Base-by-base conservation (phyloP, 2,797 vertebrate genomes). In the Micromesistius poutassou region DNA sequence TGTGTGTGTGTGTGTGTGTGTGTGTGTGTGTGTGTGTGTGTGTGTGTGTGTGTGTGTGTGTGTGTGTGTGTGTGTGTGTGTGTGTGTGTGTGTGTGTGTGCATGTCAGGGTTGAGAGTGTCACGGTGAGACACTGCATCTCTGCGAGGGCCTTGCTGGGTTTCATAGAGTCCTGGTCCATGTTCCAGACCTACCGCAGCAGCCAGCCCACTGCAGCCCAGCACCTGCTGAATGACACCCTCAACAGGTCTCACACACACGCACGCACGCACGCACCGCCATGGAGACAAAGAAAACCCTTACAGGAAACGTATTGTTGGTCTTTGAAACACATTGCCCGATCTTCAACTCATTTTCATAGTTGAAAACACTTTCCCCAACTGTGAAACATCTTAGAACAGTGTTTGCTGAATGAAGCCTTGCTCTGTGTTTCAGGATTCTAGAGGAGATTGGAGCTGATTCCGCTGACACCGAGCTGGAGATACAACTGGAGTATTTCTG, bases 391-490 rank as follows among this genome's bases (percentile, higher is more conserved):
- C 55, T 62, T 62, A 12, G 62, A 10, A 28, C 62, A 62, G 55
- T 62, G 4, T 25, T n/a, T 62, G 55, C 19, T 62, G 22, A 25
- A 8, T 25, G 55, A 50, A 50, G 46, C 22, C 22, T 12, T 68
- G 62, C 22, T 0, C 71, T 73, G 33, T 35, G 31, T 36, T 73
- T 22, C 1, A 94, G 94, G 87, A 84, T 94, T 81, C 81, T 93
- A 76, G 77, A 89, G 38, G 89, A 88, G 80, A 93, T 94, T 91
- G 90, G 86, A n/a, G 91, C 84, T 46, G 82, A 81, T 0, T 93
- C 89, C 79, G 79, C 86, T 71, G 91, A 94, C 31, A 87, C 91
- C 30, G 84, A 89, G 84, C 25, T 94, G 1, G 82, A 85, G 7
- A 19, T 77, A 5, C 46, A 75, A 13, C 4, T 80, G 79, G 87